Conservation (phyloP, 1,140 invertebrate species). For the Subanguina moxae region DNA sequence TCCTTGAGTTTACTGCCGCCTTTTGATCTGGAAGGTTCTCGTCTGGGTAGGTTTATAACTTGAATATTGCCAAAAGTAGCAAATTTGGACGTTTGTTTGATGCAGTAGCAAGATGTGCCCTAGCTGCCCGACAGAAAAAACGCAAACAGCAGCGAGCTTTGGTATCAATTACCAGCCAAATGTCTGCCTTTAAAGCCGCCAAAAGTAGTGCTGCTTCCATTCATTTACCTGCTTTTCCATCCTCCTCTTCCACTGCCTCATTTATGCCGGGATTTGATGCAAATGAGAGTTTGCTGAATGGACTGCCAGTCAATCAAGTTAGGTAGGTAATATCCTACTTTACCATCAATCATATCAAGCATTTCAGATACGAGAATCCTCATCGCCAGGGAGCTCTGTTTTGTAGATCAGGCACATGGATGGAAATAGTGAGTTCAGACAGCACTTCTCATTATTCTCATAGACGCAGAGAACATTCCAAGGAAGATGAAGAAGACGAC, state of each 20-base stretch:
- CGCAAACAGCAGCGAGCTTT: not conserved
- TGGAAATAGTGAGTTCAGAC: slow-evolving; percentile 1
- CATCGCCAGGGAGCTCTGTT: slow-evolving; percentile 8
- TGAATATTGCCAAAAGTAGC: no score
- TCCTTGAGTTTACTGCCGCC: not conserved
- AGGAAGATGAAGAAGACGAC: not conserved
- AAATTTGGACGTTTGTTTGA: no score
- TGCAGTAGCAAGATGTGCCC: not conserved
- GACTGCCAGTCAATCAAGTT: slow-evolving; percentile 9
- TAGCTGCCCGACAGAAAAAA: not conserved
- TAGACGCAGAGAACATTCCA: not conserved
- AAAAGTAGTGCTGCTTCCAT: not conserved
- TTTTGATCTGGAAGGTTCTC: not conserved
- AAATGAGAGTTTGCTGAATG: slow-evolving; percentile 11
- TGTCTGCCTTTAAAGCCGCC: no score
- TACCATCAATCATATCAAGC: not conserved
- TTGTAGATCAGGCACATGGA: slow-evolving; percentile 11
- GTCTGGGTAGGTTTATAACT: not conserved
- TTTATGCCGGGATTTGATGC: not conserved
- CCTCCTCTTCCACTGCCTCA: not conserved
- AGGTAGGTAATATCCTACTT: no score
- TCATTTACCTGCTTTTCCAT: not conserved
- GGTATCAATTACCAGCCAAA: no score
- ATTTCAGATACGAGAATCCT: slow-evolving; percentile 8
- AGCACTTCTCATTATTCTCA: not conserved